Conservation (phyloP, 2,888 invertebrate genomes). For the Bombylius major region DNA sequence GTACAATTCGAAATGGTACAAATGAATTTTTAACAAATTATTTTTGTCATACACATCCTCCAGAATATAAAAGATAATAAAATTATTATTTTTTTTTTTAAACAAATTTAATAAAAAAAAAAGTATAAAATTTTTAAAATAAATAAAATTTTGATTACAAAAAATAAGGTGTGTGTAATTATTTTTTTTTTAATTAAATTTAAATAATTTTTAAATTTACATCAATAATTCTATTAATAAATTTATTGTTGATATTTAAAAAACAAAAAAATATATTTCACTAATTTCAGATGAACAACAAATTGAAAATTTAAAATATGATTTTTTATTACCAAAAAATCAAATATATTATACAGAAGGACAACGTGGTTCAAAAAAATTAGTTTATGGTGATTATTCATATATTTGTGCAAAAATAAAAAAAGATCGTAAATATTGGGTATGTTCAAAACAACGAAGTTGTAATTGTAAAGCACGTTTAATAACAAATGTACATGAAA, state of each 20-base stretch:
- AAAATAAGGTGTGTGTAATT: no score
- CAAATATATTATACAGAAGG: slow-evolving; percentile 22
- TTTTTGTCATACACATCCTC: slow-evolving; percentile 11
- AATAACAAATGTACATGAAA: slow-evolving; percentile 23
- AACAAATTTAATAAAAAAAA: no score
- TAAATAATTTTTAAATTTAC: no score
- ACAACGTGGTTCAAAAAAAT: slow-evolving; percentile 27
- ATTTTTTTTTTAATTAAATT: no score
- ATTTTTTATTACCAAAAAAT: no score
- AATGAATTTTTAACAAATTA: slow-evolving; percentile 7
- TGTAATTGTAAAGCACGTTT: slow-evolving; percentile 28
- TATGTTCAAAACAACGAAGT: slow-evolving; percentile 28
- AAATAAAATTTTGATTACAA: no score
- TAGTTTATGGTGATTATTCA: slow-evolving; percentile 23
- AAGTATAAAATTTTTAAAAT: no score
- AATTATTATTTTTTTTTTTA: no score
- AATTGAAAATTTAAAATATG: no score
- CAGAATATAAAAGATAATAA: slow-evolving; percentile 5
- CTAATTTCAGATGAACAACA: no score
- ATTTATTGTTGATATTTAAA: no score
- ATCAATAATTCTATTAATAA: neutral
- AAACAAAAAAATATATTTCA: no score
- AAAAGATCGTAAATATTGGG: slow-evolving; percentile 28
- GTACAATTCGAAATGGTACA: slow-evolving; percentile 3
- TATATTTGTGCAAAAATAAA: slow-evolving; percentile 27